Percentiles rank a stretch among this genome's conserved stretches.
Conservation (phyloP, 2,113 vertebrate genomes). For the Tamias sibiricus region DNA sequence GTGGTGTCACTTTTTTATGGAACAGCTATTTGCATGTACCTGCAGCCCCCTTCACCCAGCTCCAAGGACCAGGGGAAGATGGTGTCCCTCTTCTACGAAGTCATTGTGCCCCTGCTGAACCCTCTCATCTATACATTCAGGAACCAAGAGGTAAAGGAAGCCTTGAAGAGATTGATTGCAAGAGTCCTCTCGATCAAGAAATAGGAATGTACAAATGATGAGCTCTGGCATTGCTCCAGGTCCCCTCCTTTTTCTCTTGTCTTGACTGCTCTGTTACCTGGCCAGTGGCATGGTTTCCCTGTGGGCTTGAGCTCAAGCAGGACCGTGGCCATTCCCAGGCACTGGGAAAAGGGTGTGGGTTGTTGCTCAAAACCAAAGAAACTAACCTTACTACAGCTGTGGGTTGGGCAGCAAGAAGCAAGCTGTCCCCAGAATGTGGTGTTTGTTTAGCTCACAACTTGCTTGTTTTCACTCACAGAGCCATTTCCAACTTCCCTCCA, state of each 20-base stretch:
- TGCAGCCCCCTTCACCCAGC: constrained; percentile 1
- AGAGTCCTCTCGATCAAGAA: constrained; percentile 19
- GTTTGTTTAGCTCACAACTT: neutral
- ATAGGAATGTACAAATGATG: neutral
- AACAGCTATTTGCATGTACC: constrained; percentile 49
- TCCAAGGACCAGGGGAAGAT: constrained; percentile 55
- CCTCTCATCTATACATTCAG: constrained; percentile 74
- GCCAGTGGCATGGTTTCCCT: neutral
- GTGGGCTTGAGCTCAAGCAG: neutral
- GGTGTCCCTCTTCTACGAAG: constrained; percentile 69
- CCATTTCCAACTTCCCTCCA: neutral
- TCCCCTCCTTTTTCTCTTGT: neutral
- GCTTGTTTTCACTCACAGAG: neutral
- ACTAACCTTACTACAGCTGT: neutral
- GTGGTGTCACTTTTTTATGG: constrained; percentile 72
- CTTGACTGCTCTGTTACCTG: neutral
- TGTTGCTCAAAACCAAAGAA: neutral
- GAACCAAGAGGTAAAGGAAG: constrained; percentile 71
- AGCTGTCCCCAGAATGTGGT: neutral
- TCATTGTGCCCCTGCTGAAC: constrained; percentile 69
- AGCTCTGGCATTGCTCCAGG: fast-evolving
- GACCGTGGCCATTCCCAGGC: neutral
- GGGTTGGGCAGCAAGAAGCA: neutral
- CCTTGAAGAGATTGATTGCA: constrained; percentile 39
- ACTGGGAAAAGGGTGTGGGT: neutral